phyloP scores from a whole-genome alignment of 2,797 vertebrate genomes.

The Sylvilagus floridanus region DNA sequence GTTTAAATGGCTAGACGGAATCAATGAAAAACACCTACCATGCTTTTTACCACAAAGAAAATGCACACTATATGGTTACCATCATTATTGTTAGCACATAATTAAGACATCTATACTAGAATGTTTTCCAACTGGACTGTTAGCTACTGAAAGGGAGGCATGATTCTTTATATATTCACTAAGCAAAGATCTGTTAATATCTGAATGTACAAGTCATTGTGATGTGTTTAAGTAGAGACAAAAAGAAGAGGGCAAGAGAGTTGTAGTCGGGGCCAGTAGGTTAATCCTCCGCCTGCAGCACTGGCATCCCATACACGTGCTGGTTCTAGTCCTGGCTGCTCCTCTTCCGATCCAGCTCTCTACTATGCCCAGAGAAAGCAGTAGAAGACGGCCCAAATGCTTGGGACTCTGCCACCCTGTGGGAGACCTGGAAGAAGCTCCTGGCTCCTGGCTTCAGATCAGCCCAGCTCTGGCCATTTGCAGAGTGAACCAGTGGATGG shows the following conservation, averaged over 20 bases:
- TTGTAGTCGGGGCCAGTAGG: no score
- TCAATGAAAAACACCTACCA: not conserved
- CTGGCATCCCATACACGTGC: no score
- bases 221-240: not conserved
- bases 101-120: not conserved
- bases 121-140: not conserved
- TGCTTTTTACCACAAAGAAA: not conserved
- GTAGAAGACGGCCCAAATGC: no score
- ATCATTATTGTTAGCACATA: not conserved
- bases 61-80: not conserved
- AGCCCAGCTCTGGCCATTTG: no score
- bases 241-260: not conserved
- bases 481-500: no score
- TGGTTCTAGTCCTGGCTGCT: no score
- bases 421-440: no score
- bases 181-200: not conserved
- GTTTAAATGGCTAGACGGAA: slow-evolving; percentile 26
- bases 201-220: not conserved
- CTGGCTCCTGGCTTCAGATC: no score
- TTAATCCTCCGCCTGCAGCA: no score
- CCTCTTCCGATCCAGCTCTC: no score
- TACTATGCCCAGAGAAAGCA: no score
- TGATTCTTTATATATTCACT: not conserved
- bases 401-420: no score
- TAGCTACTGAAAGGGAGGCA: not conserved